phyloP scores from a whole-genome alignment of 2,113 vertebrate species.

The Cheirogaleus medius region DNA sequence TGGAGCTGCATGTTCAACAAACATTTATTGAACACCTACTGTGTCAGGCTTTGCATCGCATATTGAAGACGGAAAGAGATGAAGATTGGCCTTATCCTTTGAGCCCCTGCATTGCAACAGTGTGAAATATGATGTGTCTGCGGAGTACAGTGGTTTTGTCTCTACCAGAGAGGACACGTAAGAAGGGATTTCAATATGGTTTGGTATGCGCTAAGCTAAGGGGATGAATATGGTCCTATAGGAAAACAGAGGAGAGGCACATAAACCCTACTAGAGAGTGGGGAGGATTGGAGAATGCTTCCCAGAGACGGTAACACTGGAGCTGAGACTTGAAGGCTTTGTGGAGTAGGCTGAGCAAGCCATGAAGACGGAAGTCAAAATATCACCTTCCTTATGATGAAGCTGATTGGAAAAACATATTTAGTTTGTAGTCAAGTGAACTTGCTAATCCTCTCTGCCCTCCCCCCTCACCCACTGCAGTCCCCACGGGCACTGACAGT shows the following conservation, averaged over 20 bases:
- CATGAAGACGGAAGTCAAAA: neutral
- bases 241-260: neutral
- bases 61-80: neutral
- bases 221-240: no score
- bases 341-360: neutral
- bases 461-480: accelerated
- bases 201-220: neutral
- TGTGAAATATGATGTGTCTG: neutral
- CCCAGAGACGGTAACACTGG: neutral
- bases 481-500: neutral
- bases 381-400: neutral
- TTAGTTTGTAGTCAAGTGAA: neutral
- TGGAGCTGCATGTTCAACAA: neutral
- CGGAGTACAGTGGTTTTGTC: neutral
- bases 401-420: neutral
- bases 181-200: neutral
- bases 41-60: neutral
- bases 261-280: neutral
- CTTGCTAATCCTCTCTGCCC: neutral
- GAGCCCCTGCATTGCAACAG: neutral
- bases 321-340: neutral
- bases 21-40: neutral
- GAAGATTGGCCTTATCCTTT: neutral
- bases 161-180: neutral
- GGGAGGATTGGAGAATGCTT: neutral